Evolutionary conservation across 2,797 vertebrate species (phyloP), one percentile per base, ranked within the genome.

Genomic region (Manis crassicaudata): DNA sequence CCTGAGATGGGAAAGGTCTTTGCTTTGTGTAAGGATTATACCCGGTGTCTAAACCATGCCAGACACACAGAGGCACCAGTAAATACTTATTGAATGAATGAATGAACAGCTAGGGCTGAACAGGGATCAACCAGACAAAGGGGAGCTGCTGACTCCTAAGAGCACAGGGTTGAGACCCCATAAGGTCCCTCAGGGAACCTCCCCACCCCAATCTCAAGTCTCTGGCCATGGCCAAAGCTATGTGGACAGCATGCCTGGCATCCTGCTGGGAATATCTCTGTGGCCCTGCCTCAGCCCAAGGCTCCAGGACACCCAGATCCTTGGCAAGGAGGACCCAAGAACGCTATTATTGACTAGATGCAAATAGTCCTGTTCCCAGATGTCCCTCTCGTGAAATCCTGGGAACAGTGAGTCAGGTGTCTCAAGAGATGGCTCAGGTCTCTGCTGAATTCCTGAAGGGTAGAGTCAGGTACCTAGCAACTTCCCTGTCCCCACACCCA

Each of bases 381-480:
- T 63, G 81, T 91, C 76, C 52, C 62, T 79, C 67, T 96, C 23
- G 2, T 75, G 92, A 88, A 96, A 90, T 14, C 29, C 88, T 84
- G 86, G 91, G 43, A 94, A 82, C 60, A 92, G 79, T 60, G 58
- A 88, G 92, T 76, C 82, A 90, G 93, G 81, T 67, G 80, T 88
- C 87, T 90, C 0, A 9, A 75, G 83, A 97, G 80, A 91, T 75
- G 54, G 65, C 80, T 72, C 94, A 4, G 0, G 92, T 92, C 63
- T 95, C 92, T 70, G 83, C 76, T 50, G 72, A 87, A 97, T 98
- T 97, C 97, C 95, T 98, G 73, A 97, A 68, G 79, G 21, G 80
- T 54, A 95, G 89, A 94, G 94, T 97, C 97, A 98, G 92, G 91
- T 68, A 40, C 80, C 92, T 63, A 27, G 23, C 29, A 67, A 88